A percentile compares a stretch with the other conserved stretches of the same genome.
phyloP scores from a whole-genome alignment of 2,797 vertebrate species.

The Pangasius djambal region DNA sequence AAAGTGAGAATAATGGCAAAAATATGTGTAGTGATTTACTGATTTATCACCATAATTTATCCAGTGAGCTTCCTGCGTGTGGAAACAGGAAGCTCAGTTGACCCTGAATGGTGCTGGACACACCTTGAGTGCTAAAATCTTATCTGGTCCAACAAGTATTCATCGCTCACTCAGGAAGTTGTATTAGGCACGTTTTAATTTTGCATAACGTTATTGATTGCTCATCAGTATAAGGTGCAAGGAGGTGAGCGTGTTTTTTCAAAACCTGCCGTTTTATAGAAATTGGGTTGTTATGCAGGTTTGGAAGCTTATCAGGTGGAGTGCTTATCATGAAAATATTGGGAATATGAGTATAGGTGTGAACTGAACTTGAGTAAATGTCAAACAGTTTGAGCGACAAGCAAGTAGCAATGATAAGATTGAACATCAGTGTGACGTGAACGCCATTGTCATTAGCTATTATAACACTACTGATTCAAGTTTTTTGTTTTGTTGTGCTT shows the following conservation, averaged over 20 bases:
- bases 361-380: not conserved
- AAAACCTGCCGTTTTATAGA: not conserved
- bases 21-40: not conserved
- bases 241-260: not conserved
- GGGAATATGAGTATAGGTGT: not conserved
- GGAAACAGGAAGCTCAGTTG: not conserved
- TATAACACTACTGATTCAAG: not conserved
- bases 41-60: not conserved
- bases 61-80: not conserved
- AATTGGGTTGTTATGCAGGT: not conserved
- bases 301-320: not conserved
- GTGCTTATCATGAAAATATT: not conserved
- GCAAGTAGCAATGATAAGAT: conserved; percentile 1
- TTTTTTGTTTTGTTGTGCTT: not conserved
- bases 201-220: not conserved
- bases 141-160: not conserved
- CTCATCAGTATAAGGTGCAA: not conserved
- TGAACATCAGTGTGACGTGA: not conserved
- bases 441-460: not conserved
- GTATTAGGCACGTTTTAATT: not conserved
- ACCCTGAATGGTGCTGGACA: not conserved
- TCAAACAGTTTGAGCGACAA: not conserved
- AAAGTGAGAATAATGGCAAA: not conserved
- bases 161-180: not conserved
- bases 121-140: not conserved